Percentiles rank a stretch among this genome's conserved stretches.
Conservation (phyloP, 2,113 vertebrate genomes). For the Donacobius atricapilla region DNA sequence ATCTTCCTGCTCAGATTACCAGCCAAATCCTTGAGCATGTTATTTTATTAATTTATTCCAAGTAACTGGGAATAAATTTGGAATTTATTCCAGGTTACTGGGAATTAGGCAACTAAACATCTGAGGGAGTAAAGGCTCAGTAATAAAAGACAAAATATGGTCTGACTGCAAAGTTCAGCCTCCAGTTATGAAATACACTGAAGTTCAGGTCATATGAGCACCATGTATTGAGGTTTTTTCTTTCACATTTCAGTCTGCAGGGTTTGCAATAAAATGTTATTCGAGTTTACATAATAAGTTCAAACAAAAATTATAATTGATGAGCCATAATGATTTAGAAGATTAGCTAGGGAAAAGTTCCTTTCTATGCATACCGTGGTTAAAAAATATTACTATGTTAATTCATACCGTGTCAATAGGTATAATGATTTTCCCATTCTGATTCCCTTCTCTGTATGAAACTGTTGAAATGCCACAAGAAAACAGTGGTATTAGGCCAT, state of each 20-base stretch:
- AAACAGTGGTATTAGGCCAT: background rate
- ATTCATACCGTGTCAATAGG: constrained; percentile 36
- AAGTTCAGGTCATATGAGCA: background rate
- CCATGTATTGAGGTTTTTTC: background rate
- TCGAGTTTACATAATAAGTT: constrained; percentile 32
- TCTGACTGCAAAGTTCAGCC: background rate
- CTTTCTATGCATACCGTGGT: background rate
- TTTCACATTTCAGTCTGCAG: constrained; percentile 42
- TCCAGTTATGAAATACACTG: constrained; percentile 30
- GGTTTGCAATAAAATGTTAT: constrained; percentile 2
- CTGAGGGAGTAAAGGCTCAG: background rate
- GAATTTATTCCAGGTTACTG: background rate
- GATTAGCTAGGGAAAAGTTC: constrained; percentile 36
- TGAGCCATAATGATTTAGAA: constrained; percentile 57
- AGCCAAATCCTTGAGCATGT: background rate
- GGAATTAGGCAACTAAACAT: background rate
- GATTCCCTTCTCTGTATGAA: background rate
- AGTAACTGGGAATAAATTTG: too few species aligned
- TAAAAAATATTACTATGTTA: constrained; percentile 32
- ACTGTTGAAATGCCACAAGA: constrained; percentile 5
- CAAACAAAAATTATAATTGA: constrained; percentile 59
- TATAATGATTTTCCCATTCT: constrained; percentile 17
- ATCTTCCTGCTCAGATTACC: background rate
- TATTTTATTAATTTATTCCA: background rate
- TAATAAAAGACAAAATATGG: background rate